Percentiles rank a stretch among this genome's conserved stretches.
These are phyloP conservation scores for Scarus forsteni DNA, from an alignment of 2,797 vertebrate species.

Conservation along the genomic window DNA sequence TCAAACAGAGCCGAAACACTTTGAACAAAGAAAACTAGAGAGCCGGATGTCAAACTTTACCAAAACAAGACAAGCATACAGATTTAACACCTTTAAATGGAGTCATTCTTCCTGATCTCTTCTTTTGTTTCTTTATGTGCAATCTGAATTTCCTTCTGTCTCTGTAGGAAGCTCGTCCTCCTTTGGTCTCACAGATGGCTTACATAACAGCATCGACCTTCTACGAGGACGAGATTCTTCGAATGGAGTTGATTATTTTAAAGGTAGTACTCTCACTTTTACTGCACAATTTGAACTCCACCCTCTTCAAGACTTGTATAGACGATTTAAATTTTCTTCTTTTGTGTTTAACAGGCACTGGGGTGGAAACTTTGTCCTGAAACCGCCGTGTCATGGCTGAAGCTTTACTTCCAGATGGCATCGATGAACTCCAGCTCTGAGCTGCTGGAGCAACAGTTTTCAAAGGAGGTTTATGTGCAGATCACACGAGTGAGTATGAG, in stretches of 20 bases:
- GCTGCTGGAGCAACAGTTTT: constrained; percentile 91
- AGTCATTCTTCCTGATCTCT: no score
- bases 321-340: no score
- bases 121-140: no score
- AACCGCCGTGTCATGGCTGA: constrained; percentile 90
- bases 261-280: constrained; percentile 80
- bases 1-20: no score
- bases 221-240: constrained; percentile 89
- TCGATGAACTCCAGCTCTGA: constrained; percentile 85
- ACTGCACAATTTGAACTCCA: not conserved
- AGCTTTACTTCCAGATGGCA: constrained; percentile 90
- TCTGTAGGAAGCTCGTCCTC: constrained; percentile 90
- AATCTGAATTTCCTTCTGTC: not conserved
- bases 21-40: not conserved
- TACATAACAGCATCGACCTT: constrained; percentile 91
- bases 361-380: constrained; percentile 91
- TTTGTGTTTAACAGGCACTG: constrained; percentile 80
- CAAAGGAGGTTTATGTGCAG: constrained; percentile 88
- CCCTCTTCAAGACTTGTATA: not conserved
- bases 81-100: not conserved
- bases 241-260: constrained; percentile 92
- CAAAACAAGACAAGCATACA: no score
- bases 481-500: constrained; percentile 86
- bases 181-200: constrained; percentile 90
- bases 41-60: no score